Evolutionary conservation across 2,888 invertebrate genomes (phyloP), one percentile per base, ranked within the genome.

Genomic region (Thymelicus acteon): DNA sequence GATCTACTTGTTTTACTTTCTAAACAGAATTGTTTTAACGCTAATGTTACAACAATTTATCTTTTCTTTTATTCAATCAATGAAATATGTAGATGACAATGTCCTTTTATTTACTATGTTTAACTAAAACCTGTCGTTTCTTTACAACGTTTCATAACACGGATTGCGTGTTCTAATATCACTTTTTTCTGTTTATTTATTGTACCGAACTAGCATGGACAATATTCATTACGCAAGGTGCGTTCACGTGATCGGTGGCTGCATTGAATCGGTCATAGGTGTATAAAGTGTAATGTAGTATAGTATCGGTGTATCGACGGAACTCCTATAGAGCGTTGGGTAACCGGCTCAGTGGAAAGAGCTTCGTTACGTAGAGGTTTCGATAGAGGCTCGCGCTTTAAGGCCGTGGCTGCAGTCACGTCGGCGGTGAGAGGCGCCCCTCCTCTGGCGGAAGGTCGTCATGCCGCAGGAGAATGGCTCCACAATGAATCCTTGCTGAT

Each of bases 331-430:
- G 85, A 83, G 85, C 86, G 86, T 93, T 93, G 92, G 86, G 93
- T 92, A 93, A 93, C 89, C 85, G 80, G 77, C 68, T 44, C 61
- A 54, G 47, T 91, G 88, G 92, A 91, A 92, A 92, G 91, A 93
- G 91, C 89, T 90, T 88, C 88, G 89, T 92, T 92, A 91, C 92
- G 92, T 92, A 89, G 88, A 90, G 83, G 91, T 92, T 92, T 92
- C 91, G 88, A 92, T 92, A 92, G 91, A 92, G 89, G 92, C 93
- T 93, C 93, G 93, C 64, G 86, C 86, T 85, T 88, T 93, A 91
- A 92, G 93, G 93, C 93, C 93, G 92, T 87, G 89, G 90, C 89
- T 90, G 90, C 92, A 91, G 92, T 91, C 93, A 93, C 93, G 92
- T 92, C 86, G 91, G 84, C 89, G 86, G 92, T 91, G 92, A 91